Evolutionary conservation across 2,888 invertebrate species (phyloP).

Genomic region (Tupiocoris notatus): DNA sequence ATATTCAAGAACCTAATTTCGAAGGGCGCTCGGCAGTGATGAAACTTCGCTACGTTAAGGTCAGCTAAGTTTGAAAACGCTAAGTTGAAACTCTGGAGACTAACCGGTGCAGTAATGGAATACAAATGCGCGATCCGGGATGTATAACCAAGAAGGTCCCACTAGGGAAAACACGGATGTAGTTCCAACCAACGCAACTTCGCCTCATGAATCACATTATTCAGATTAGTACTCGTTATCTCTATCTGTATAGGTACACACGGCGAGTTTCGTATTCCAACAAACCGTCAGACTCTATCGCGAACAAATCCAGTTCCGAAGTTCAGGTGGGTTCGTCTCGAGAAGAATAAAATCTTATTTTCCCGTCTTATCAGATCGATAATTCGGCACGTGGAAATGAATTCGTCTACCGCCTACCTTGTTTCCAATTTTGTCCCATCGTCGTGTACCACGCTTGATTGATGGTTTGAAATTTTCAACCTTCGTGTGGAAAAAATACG

Average conservation of each 20-base stretch:
- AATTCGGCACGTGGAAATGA: too few species aligned
- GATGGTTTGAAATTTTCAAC: too few species aligned
- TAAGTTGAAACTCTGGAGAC: not conserved
- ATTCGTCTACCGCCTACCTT: too few species aligned
- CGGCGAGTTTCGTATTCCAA: not conserved
- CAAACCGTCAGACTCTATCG: not conserved
- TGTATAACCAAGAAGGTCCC: not conserved
- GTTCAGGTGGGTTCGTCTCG: too few species aligned
- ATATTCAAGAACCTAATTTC: too few species aligned
- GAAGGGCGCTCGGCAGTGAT: too few species aligned
- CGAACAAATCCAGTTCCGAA: not conserved
- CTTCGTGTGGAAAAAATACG: too few species aligned
- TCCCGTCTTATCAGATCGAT: too few species aligned
- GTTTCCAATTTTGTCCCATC: too few species aligned
- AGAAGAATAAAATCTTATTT: too few species aligned
- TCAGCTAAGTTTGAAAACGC: not conserved
- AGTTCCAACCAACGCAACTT: not conserved
- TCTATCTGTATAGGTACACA: not conserved
- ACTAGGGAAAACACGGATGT: not conserved
- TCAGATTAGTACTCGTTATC: not conserved
- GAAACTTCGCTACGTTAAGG: not conserved
- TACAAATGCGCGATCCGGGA: not conserved
- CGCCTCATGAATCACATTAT: not conserved
- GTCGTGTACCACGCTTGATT: too few species aligned
- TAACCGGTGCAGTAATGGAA: not conserved